phyloP scores from a whole-genome alignment of 2,797 vertebrate genomes.

The Macropus fuliginosus region DNA sequence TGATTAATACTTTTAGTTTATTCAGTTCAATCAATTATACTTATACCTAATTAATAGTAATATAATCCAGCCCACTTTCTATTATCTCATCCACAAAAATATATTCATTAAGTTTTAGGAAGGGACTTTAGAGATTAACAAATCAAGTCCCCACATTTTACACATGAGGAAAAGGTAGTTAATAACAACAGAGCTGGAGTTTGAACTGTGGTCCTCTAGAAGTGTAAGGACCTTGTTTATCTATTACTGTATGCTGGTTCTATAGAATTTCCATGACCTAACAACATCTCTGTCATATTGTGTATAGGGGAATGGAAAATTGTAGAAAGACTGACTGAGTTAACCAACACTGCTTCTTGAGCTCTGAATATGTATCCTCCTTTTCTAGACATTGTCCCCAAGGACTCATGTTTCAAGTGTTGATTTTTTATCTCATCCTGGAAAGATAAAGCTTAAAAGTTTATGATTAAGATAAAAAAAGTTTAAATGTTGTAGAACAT shows the following conservation, averaged over 20 bases:
- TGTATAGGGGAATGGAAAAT: background rate
- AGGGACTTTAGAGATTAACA: background rate
- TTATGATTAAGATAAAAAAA: constrained; percentile 31
- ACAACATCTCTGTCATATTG: background rate
- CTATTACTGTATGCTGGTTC: background rate
- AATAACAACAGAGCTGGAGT: background rate
- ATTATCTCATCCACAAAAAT: background rate
- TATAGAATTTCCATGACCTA: background rate
- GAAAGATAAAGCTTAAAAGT: constrained; percentile 37
- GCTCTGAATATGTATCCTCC: background rate
- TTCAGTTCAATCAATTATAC: background rate
- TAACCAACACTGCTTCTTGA: background rate
- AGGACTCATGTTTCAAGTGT: constrained; percentile 22
- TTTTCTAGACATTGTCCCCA: constrained; percentile 1
- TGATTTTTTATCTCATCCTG: constrained; percentile 48
- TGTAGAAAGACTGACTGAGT: background rate
- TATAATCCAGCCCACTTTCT: background rate
- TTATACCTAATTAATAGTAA: background rate
- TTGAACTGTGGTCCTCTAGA: background rate
- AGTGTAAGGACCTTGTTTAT: background rate
- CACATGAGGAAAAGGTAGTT: background rate
- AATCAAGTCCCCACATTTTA: background rate
- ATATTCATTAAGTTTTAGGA: background rate
- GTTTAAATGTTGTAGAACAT: background rate
- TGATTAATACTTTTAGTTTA: background rate